These are phyloP conservation scores for Hemitrygon akajei DNA, from an alignment of 2,797 vertebrate genomes.

Conservation along the genomic window DNA sequence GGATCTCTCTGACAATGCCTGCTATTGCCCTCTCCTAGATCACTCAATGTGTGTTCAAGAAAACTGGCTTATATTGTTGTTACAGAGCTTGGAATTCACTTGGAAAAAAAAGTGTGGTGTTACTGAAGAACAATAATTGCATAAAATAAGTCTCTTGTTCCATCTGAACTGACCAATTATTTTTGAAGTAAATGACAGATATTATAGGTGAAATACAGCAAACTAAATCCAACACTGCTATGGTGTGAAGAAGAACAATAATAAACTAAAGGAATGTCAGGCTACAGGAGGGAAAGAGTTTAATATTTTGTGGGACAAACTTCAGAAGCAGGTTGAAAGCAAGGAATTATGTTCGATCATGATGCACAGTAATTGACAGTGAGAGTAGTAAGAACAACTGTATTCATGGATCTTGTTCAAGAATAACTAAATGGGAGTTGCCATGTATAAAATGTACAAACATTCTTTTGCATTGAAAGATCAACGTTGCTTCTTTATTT, in stretches of 20 bases:
- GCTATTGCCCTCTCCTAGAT: neutral
- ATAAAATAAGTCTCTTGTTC: neutral
- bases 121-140: neutral
- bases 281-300: too few relatives aligned
- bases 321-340: neutral
- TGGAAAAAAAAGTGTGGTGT: neutral
- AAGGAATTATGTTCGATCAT: neutral
- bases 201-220: neutral
- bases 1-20: too few relatives aligned
- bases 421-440: neutral
- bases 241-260: too few relatives aligned
- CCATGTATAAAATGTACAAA: neutral
- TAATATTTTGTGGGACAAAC: too few relatives aligned
- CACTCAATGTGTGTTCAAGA: neutral
- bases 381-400: neutral
- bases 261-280: too few relatives aligned
- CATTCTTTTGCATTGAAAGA: neutral
- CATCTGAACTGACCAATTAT: neutral
- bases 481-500: neutral
- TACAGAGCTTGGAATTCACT: neutral
- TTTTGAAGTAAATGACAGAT: neutral
- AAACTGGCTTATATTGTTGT: neutral
- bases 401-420: neutral
- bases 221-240: too few relatives aligned
- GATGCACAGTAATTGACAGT: neutral